Percentiles rank a stretch among this genome's conserved stretches.
Conservation (phyloP, 1,140 invertebrate species). For the Leptonema lineaticorne region DNA sequence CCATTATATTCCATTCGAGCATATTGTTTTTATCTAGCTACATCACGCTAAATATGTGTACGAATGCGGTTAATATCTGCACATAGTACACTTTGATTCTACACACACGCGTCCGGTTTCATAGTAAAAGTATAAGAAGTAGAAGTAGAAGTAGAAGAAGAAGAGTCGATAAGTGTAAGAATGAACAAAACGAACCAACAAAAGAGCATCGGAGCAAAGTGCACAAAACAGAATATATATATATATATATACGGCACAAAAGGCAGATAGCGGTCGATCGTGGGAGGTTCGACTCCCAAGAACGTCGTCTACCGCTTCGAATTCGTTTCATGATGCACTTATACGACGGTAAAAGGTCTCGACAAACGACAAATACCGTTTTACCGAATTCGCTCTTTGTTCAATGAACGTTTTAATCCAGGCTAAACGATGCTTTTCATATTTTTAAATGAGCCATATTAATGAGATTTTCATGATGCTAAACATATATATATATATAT, state of each 20-base stretch:
- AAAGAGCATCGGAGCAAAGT: neutral
- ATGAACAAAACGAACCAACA: conserved; percentile 6
- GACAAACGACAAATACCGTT: neutral
- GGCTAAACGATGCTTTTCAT: too few species aligned
- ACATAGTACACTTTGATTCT: too few species aligned
- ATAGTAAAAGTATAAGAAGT: neutral
- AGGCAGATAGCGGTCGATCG: conserved; percentile 2
- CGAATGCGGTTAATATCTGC: too few species aligned
- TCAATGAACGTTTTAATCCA: neutral
- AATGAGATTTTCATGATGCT: too few species aligned
- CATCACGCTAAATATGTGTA: too few species aligned
- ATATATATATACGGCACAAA: too few species aligned
- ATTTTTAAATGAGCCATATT: too few species aligned
- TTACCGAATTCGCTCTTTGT: neutral
- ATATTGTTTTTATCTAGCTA: too few species aligned
- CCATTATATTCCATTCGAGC: too few species aligned
- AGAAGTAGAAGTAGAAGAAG: neutral
- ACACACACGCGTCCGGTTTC: too few species aligned
- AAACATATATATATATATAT: too few species aligned
- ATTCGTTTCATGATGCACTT: neutral
- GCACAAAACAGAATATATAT: too few species aligned
- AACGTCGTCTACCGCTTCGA: neutral
- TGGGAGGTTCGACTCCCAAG: conserved; percentile 6
- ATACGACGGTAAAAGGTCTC: neutral
- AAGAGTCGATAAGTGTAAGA: neutral